Base-by-base conservation (phyloP, 2,797 vertebrate genomes). In the Nyctibius grandis region DNA sequence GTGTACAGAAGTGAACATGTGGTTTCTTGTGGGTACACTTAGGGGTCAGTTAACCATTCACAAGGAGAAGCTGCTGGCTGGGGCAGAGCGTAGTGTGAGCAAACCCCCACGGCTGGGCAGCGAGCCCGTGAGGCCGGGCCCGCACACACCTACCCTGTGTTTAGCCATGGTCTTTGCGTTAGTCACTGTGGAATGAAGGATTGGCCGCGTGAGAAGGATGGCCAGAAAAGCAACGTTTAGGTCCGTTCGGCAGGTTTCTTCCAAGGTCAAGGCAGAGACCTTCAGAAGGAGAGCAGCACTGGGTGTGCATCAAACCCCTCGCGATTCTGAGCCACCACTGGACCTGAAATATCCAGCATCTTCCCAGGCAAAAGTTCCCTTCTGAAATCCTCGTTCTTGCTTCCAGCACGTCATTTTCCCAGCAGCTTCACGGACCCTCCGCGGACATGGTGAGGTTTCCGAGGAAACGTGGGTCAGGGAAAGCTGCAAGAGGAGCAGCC, bases 91-190 rank as follows among this genome's bases (percentile, higher is more conserved):
- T 1, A 4, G 34, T 1, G 10, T n/a, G 79, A 72, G 65, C 25
- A 53, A n/a, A 21, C 50, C 15, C 28, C 9, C 0, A 0, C 22
- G 1, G 9, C 5, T 19, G 72, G 42, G 54, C 74, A 4, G 4
- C 1, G 3, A 21, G 53, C 45, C 59, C 1, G 0, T 3, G 3
- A 4, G 9, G 31, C 50, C 9, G 63, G 21, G 18, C 33, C 65
- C 14, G 54, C 29, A 28, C 50, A 6, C 17, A 7, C 26, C 33
- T 10, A 8, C 15, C 6, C 26, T 20, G 1, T 26, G 6, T 14
- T 61, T 47, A 21, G 15, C 45, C 26, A 1, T 3, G 9, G 12
- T 25, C 63, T 79, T 33, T 45, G 65, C 67, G 3, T 34, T 47
- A 34, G 44, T 48, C 72, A 6, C n/a, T 29, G 51, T 3, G 11